Base-by-base conservation (phyloP, 2,113 vertebrate genomes). In the Archilochus colubris region DNA sequence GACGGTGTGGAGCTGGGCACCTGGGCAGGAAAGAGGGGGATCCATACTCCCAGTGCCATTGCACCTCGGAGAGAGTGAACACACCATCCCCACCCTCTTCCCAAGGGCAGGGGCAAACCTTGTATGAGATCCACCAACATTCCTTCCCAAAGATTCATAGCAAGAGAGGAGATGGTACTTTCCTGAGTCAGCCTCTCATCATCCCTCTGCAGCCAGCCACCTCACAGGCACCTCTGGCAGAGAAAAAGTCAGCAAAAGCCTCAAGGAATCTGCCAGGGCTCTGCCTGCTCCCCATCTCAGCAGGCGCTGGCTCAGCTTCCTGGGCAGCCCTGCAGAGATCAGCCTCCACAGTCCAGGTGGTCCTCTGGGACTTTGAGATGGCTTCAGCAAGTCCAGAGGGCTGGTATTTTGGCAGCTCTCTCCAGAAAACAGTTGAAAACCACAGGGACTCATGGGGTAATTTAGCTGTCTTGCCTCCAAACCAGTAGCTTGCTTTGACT, bases 381-480 rank as follows among this genome's bases (percentile, higher is more conserved):
- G 48, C 51, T 89, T 91, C 4, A 4, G 31, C 1, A 1, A 78
- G 68, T 78, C 68, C 59, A 16, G n/a, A 18, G 30, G 16, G 53
- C 3, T 0, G 4, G 50, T 54, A 88, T 67, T 94, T 93, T 94
- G 83, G 68, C 83, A 92, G 9, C 4, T 63, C 8, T 80, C 31
- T 75, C 50, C 10, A 2, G 44, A 57, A 94, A 91, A n/a, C 61
- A 88, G 76, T 80, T 86, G 88, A 69, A 72, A 89, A 62, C 38
- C 38, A 72, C 8, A 4, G 88, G 68, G n/a, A 90, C 48, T 93
- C 88, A 90, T 0, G 0, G 22, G 8, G 40, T 84, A 91, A 53
- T 64, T 81, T 84, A 91, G 57, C 68, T 81, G 64, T 75, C 68
- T 83, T 74, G 43, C 64, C 64, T 95, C 76, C 94, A 93, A 93